Base-by-base conservation (phyloP, 2,113 vertebrate genomes). In the Gobiocypris rarus region DNA sequence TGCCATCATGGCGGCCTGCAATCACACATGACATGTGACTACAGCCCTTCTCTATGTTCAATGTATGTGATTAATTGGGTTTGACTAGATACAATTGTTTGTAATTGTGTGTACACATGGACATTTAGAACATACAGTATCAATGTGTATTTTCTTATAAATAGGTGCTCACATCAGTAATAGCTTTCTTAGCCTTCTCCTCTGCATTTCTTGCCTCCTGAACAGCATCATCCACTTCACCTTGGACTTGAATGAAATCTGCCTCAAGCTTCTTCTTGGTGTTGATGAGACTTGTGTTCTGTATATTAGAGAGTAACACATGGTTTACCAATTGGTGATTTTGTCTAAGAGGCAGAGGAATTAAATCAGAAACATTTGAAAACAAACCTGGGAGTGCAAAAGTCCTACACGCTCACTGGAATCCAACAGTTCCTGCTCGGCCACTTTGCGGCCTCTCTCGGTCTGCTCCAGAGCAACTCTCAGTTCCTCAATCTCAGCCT, bases 211-310 rank as follows among this genome's bases (percentile, higher is more conserved):
- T 94, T 28, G 96, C 92, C 87, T 98, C 96, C 90, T 94, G 95
- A 26, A 94, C 79, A 0, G 93, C 85, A 82, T 98, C 97, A 0
- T 98, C 97, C 86, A 97, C 94, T 89, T 98, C 97, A 88, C 92
- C n/a, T 87, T 98, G 97, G 75, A 98, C 89, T n/a, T 97, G 96
- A 4, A 93, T 0, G 10, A 97, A 93, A 82, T 98, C 97, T 82
- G 91, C 87, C 84, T 98, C 97, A 89, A 98, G 84, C 90, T 96
- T 98, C 93, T 97, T 98, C 92, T 98, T 98, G 78, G 94, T 98
- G 88, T 97, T 97, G 88, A 98, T 94, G 4, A 98, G 95, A 82
- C 95, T 98, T 54, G 96, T 97, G 80, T 98, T 98, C 97, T 98
- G 83, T 38, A 69, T 38, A 10, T 22, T 69, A 34, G 31, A 69